Conservation (phyloP, 2,888 invertebrate species). For the Lithophane socia region DNA sequence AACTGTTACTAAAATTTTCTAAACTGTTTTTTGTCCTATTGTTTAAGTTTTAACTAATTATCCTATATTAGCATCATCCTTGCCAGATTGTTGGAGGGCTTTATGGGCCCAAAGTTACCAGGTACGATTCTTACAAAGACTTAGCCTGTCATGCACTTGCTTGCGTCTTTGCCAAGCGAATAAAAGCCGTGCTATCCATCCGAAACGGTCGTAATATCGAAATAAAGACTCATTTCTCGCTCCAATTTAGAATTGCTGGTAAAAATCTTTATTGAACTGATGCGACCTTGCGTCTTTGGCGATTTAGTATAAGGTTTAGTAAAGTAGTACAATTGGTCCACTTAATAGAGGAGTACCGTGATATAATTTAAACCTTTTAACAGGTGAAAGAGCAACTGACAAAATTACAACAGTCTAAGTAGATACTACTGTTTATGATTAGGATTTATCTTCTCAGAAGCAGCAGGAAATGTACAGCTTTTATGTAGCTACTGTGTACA, state of each 20-base stretch:
- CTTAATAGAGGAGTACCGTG: not conserved
- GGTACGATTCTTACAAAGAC: not conserved
- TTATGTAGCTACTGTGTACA: too few relatives aligned
- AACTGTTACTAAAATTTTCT: not conserved
- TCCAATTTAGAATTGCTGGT: constrained; percentile 54
- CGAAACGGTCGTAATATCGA: constrained; percentile 2
- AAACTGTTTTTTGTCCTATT: constrained; percentile 19
- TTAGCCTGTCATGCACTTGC: not conserved
- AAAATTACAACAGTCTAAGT: not conserved
- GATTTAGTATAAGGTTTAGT: constrained; percentile 36
- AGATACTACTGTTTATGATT: not conserved
- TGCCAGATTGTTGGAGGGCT: constrained; percentile 6
- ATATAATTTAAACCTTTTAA: not conserved
- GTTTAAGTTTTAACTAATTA: constrained; percentile 22
- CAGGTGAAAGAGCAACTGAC: not conserved
- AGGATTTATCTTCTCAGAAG: not conserved
- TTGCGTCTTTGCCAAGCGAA: constrained; percentile 1
- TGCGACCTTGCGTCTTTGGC: constrained; percentile 54
- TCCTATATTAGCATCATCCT: constrained; percentile 3
- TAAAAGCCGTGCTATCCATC: constrained; percentile 4
- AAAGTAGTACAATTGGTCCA: not conserved
- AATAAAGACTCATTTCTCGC: constrained; percentile 49
- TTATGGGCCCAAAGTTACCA: not conserved
- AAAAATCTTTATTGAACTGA: constrained; percentile 58
- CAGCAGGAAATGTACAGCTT: too few relatives aligned